Percentiles rank a stretch among this genome's conserved stretches.
Conservation (phyloP, 2,797 vertebrate species). For the Acridotheres tristis region DNA sequence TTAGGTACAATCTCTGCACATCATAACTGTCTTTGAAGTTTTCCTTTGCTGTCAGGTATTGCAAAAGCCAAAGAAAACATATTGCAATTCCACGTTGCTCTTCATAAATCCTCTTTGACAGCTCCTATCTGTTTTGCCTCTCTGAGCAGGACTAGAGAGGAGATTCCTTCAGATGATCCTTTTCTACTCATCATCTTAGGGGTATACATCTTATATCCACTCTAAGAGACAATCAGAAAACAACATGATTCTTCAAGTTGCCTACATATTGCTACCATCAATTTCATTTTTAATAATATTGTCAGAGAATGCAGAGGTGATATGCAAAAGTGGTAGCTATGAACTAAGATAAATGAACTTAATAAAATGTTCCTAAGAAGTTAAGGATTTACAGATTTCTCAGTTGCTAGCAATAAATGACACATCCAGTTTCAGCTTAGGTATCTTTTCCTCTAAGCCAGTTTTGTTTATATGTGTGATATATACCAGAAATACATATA, state of each 20-base stretch:
- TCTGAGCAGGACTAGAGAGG: not conserved
- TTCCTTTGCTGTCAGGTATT: not conserved
- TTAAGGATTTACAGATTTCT: not conserved
- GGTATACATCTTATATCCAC: not conserved
- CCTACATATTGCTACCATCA: not conserved
- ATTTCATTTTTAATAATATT: not conserved
- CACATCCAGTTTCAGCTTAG: not conserved
- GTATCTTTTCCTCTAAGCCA: not conserved
- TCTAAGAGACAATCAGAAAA: not conserved
- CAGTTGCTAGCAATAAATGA: not conserved
- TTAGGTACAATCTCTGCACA: not conserved
- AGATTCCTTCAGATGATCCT: not conserved
- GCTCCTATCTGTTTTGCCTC: not conserved
- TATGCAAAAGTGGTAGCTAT: not conserved
- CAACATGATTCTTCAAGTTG: not conserved
- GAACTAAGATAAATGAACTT: not conserved
- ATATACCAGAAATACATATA: not conserved
- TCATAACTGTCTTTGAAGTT: not conserved
- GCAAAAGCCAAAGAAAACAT: not conserved
- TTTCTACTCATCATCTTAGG: not conserved
- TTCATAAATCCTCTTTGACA: not conserved
- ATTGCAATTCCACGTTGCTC: rapidly evolving
- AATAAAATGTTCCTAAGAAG: not conserved
- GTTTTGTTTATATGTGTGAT: not conserved
- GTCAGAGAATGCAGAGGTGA: not conserved